Evolutionary conservation across 2,797 vertebrate genomes (phyloP).

Genomic region (Cephalopachus bancanus): DNA sequence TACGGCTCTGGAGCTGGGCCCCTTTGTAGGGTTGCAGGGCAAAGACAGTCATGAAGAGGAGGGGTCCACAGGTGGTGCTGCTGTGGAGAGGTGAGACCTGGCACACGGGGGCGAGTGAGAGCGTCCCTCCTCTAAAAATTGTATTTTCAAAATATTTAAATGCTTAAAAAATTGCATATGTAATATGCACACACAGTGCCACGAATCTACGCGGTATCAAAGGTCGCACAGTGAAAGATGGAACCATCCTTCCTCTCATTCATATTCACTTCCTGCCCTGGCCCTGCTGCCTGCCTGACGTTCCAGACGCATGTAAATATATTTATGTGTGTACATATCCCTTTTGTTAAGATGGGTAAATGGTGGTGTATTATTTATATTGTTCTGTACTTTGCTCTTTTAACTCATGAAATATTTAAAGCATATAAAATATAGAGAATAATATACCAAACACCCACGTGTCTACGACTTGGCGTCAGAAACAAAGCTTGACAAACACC

Average conservation of each 20-base stretch:
- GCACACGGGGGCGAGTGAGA: rapidly evolving
- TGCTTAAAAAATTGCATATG: neutral
- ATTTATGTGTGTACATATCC: neutral
- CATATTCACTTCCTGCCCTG: rapidly evolving
- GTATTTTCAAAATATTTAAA: neutral
- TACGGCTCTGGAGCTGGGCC: no score
- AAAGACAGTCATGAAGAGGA: neutral
- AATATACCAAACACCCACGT: neutral
- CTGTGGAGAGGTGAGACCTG: neutral
- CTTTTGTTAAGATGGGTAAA: neutral
- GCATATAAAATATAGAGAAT: neutral
- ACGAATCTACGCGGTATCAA: neutral
- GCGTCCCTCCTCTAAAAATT: no score
- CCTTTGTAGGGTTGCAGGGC: no score
- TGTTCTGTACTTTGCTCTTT: constrained; percentile 24
- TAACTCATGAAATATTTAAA: constrained; percentile 63
- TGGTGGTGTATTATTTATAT: neutral
- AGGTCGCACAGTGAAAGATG: neutral
- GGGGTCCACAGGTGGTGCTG: neutral
- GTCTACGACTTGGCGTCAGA: neutral
- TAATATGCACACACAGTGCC: rapidly evolving
- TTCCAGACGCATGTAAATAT: rapidly evolving
- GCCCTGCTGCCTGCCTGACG: neutral
- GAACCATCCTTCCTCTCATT: neutral
- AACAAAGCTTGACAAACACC: neutral